A percentile compares a stretch with the other conserved stretches of the same genome.
Conservation (phyloP, 1,140 invertebrate genomes). For the Gryon sp. region DNA sequence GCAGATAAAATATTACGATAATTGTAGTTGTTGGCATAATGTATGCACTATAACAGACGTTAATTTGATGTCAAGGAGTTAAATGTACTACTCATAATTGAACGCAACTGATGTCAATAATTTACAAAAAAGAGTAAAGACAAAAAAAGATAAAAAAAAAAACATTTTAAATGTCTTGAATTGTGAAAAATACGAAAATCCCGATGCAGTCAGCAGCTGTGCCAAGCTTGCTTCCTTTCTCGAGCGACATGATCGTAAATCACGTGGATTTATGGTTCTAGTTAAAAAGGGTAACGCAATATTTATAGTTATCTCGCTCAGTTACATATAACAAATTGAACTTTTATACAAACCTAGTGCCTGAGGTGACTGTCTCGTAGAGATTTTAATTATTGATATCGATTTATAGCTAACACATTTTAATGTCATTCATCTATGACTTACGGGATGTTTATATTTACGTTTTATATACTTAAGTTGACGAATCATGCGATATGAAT, state of each 20-base stretch:
- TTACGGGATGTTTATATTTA: slow-evolving; percentile 73
- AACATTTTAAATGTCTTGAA: slow-evolving; percentile 50
- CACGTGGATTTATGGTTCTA: slow-evolving; percentile 77
- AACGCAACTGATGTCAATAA: no score
- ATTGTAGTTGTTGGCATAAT: no score
- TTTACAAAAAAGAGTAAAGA: no score
- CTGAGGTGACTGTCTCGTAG: slow-evolving; percentile 57
- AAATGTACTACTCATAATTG: no score
- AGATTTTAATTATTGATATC: slow-evolving; percentile 81
- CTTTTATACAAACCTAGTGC: slow-evolving; percentile 74
- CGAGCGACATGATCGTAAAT: slow-evolving; percentile 72
- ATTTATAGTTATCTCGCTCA: slow-evolving; percentile 79
- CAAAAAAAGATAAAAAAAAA: no score
- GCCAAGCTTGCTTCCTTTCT: slow-evolving; percentile 67
- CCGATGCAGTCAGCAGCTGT: slow-evolving; percentile 62
- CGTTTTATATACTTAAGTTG: slow-evolving; percentile 76
- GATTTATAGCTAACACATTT: slow-evolving; percentile 79
- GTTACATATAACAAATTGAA: slow-evolving; percentile 80
- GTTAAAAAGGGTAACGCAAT: slow-evolving; percentile 78
- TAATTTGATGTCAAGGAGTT: no score
- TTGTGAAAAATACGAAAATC: slow-evolving; percentile 68
- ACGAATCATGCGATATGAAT: no score
- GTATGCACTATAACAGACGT: no score
- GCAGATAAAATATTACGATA: no score
- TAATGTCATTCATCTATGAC: slow-evolving; percentile 71